Evolutionary conservation across 2,113 vertebrate genomes (phyloP).

Genomic region (Cyphomyrus discorhynchus): DNA sequence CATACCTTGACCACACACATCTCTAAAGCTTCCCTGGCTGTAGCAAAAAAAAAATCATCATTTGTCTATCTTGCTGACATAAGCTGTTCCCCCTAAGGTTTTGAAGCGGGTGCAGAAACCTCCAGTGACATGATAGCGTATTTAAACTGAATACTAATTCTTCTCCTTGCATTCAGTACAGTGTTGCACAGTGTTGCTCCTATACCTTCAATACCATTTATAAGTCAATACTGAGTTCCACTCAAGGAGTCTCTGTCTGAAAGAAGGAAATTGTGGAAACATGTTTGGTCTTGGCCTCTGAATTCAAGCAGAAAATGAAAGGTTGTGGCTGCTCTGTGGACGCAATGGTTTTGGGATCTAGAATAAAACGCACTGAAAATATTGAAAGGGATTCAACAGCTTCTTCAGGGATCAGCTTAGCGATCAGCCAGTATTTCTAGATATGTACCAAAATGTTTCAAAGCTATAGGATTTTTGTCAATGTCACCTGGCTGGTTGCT

Average conservation of each 20-base stretch:
- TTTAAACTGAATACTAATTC: background rate
- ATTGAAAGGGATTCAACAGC: background rate
- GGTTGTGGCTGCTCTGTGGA: background rate
- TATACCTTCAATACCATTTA: background rate
- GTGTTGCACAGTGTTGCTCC: background rate
- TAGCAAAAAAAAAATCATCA: background rate
- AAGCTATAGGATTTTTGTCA: background rate
- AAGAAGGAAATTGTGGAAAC: background rate
- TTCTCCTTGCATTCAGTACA: background rate
- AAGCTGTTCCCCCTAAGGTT: background rate
- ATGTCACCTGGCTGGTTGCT: background rate
- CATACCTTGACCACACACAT: background rate
- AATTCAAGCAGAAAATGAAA: background rate
- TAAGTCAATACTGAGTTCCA: background rate
- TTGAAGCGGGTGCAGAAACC: background rate
- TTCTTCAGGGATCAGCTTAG: background rate
- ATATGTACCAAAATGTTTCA: background rate
- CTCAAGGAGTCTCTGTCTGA: background rate
- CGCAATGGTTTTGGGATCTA: background rate
- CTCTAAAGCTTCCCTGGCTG: background rate
- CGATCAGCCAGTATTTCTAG: background rate
- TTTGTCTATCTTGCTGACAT: background rate
- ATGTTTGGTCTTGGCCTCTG: background rate
- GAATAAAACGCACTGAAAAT: background rate
- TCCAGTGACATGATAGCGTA: background rate